Percentiles rank a stretch among this genome's conserved stretches.
These are phyloP conservation scores for Eristalis arbustorum DNA, from an alignment of 2,888 invertebrate genomes.

Conservation along the genomic window DNA sequence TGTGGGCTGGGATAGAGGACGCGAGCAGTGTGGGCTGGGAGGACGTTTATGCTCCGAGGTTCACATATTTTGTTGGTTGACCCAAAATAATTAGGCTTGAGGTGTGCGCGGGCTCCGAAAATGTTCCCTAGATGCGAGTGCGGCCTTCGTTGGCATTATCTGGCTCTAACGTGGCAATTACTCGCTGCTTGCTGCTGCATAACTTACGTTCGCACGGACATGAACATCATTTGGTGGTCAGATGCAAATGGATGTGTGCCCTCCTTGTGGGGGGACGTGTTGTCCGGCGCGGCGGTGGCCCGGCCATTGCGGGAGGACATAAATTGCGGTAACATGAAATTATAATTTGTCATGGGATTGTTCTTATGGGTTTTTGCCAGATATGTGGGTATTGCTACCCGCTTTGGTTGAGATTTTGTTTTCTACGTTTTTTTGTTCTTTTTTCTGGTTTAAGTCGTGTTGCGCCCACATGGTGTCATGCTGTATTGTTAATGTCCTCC, in stretches of 20 bases:
- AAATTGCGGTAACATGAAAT: conserved; percentile 67
- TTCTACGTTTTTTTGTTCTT: not conserved
- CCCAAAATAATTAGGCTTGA: conserved; percentile 25
- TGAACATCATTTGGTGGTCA: conserved; percentile 48
- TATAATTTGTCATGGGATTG: conserved; percentile 56
- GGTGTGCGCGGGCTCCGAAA: conserved; percentile 3
- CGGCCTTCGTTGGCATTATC: not conserved
- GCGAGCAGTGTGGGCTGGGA: not conserved
- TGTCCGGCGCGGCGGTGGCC: not conserved
- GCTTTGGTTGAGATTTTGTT: not conserved
- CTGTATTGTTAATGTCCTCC: not conserved
- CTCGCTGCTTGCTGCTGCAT: not conserved
- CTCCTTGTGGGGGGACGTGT: conserved; percentile 16
- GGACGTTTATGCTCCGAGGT: not conserved
- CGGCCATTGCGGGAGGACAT: conserved; percentile 47
- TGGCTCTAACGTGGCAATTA: not conserved
- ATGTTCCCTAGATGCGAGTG: not conserved
- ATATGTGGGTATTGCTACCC: conserved; percentile 25
- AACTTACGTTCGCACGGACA: conserved; percentile 37
- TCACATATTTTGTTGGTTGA: not conserved
- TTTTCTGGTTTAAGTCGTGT: not conserved
- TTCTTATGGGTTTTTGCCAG: conserved; percentile 37
- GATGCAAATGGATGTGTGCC: conserved; percentile 47
- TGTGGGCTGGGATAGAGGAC: not conserved
- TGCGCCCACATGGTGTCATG: not conserved